Base-by-base conservation (phyloP, 1,140 invertebrate genomes). In the Lutraria rhynchaena region DNA sequence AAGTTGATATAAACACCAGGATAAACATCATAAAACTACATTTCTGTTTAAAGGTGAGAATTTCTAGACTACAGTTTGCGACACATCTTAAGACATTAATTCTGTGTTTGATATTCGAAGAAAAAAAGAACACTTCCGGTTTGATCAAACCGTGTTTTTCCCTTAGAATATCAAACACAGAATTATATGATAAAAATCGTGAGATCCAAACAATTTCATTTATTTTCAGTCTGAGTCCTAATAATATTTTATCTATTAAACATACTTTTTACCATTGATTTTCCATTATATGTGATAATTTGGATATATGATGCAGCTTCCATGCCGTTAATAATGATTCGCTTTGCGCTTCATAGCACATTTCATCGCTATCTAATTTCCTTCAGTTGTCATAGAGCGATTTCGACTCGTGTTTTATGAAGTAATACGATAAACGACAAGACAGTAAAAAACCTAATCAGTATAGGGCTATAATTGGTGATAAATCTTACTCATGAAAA, bases 331-430 rank as follows among this genome's bases (percentile, higher is more conserved):
- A 65, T 65, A 44, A 37, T 3, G 3, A 24, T 1, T 65, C 2
- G 41, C 24, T 46, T 46, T 37, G 9, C 61, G 61, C 37, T 65
- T 65, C 22, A 65, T 65, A 37, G 41, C 61, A 29, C 19, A 24
- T 65, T 65, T 46, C 37, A 46, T 65, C 44, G 33, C 9, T 41
- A n/a, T 65, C 4, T 65, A 65, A 65, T 65, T 44, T 65, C 61
- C 61, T 24, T 13, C 3, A 41, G 61, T 46, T 65, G 61, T 46
- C 61, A 65, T 65, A 9, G 37, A 5, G 33, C 31, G 31, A 13
- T 41, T 22, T 65, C 22, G 35, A 13, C 17, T 65, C 61, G 27
- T 22, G 5, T 65, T 65, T 65, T 65, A 65, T 46, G 61, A 15
- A 19, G n/a, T 3, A 44, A 11, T 29, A 27, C 5, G 22, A 65